phyloP scores from a whole-genome alignment of 2,888 invertebrate species.

The Macrosiphum euphorbiae region DNA sequence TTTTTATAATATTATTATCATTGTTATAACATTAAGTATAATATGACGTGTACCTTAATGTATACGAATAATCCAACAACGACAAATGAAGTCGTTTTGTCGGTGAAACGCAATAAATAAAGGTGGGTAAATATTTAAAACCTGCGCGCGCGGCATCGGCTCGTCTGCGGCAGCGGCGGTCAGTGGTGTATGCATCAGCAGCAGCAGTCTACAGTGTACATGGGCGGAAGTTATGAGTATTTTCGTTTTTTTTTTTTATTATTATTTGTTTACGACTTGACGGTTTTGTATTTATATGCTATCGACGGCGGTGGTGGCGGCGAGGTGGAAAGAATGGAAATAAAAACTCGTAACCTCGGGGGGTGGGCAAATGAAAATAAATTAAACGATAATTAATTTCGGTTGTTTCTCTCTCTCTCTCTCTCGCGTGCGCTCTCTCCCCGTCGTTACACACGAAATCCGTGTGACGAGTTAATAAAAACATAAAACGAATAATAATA shows the following conservation, averaged over 20 bases:
- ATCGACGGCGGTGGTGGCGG: constrained; percentile 31
- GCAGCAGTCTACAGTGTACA: neutral
- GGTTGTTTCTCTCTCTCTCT: constrained; percentile 36
- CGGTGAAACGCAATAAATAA: constrained; percentile 60
- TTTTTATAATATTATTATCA: neutral
- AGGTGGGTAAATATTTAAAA: constrained; percentile 62
- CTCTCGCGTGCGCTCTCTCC: neutral
- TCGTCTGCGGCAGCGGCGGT: neutral
- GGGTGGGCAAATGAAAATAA: constrained; percentile 62
- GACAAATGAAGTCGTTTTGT: constrained; percentile 63
- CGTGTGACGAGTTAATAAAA: constrained; percentile 64
- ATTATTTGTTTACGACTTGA: constrained; percentile 63
- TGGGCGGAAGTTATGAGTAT: constrained; percentile 61
- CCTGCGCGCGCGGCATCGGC: constrained; percentile 23
- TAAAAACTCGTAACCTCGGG: constrained; percentile 51
- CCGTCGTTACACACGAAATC: constrained; percentile 9
- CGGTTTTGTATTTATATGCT: constrained; percentile 59
- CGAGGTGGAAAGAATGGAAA: constrained; percentile 47
- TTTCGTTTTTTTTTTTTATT: constrained; percentile 27
- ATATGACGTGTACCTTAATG: neutral
- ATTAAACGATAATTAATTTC: constrained; percentile 65
- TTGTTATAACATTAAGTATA: neutral
- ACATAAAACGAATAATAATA: constrained; percentile 60
- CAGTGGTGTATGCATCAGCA: constrained; percentile 15
- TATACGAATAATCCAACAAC: constrained; percentile 1